Conservation (phyloP, 2,888 invertebrate genomes). For the Pomacea canaliculata region DNA sequence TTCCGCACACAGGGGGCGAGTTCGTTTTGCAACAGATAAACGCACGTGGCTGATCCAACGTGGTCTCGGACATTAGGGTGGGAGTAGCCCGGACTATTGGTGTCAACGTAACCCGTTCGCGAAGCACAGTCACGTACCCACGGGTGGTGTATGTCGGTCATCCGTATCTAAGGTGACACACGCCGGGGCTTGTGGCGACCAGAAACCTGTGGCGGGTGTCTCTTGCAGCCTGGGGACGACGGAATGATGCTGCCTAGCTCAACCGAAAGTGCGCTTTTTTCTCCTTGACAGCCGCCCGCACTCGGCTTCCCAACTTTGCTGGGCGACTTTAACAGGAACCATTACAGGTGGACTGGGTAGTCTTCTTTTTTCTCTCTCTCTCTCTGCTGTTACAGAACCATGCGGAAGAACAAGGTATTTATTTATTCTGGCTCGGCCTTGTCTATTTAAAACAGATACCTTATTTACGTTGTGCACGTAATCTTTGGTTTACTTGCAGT, state of each 20-base stretch:
- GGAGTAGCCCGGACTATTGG: conserved; percentile 49
- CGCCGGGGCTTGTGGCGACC: conserved; percentile 66
- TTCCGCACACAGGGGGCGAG: not conserved
- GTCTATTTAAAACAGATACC: too few relatives aligned
- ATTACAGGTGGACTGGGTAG: not conserved
- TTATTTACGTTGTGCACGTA: too few relatives aligned
- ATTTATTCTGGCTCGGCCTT: too few relatives aligned
- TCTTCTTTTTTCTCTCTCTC: not conserved
- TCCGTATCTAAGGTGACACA: conserved; percentile 61
- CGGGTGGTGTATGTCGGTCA: conserved; percentile 64
- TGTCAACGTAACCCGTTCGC: conserved; percentile 47
- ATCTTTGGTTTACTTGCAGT: too few relatives aligned
- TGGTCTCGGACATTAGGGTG: conserved; percentile 51
- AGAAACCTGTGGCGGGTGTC: too few relatives aligned
- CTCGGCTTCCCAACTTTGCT: conserved; percentile 50
- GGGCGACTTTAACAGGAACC: conserved; percentile 39
- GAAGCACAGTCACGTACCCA: conserved; percentile 64
- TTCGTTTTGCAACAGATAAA: conserved; percentile 55
- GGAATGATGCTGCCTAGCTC: conserved; percentile 62
- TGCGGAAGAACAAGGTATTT: too few relatives aligned
- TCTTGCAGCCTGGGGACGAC: conserved; percentile 45
- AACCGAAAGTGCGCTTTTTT: conserved; percentile 57
- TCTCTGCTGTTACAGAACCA: too few relatives aligned
- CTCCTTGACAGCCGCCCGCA: conserved; percentile 43
- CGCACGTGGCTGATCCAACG: conserved; percentile 47